Percentiles rank a stretch among this genome's conserved stretches.
These are phyloP conservation scores for Narcine bancroftii DNA, from an alignment of 2,113 vertebrate genomes.

Conservation along the genomic window DNA sequence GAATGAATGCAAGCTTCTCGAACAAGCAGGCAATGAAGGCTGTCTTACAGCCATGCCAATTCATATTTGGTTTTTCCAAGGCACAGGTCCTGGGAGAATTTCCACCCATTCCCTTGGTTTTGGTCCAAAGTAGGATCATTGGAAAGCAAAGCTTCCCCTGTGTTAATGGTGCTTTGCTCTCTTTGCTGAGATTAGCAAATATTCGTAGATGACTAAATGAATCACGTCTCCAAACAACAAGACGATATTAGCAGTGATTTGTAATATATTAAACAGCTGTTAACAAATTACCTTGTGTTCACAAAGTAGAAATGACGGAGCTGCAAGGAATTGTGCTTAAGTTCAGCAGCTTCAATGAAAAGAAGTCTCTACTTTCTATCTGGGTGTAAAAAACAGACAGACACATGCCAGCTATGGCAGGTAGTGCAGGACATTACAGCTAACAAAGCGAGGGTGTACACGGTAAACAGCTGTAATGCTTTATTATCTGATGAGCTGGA, in stretches of 20 bases:
- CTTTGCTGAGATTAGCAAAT: background rate
- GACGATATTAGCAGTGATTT: background rate
- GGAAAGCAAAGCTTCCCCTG: background rate
- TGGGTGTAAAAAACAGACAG: too few relatives aligned
- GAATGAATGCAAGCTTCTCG: background rate
- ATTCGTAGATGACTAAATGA: background rate
- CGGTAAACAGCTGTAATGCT: too few relatives aligned
- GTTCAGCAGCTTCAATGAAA: background rate
- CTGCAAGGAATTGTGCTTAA: background rate
- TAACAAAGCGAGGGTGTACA: too few relatives aligned
- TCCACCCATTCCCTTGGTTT: background rate
- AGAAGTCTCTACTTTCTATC: background rate
- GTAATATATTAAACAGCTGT: background rate
- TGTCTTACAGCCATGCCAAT: background rate
- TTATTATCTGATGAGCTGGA: too few relatives aligned
- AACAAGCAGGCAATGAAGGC: background rate
- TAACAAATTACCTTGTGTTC: background rate
- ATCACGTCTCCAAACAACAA: too few relatives aligned
- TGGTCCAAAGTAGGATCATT: background rate
- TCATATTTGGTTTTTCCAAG: background rate
- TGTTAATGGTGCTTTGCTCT: background rate
- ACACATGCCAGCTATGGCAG: too few relatives aligned
- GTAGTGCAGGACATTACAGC: too few relatives aligned
- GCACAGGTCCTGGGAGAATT: background rate
- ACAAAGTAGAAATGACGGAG: background rate